Base-by-base conservation (phyloP, 2,888 invertebrate genomes). In the Trichopoda pennipes region DNA sequence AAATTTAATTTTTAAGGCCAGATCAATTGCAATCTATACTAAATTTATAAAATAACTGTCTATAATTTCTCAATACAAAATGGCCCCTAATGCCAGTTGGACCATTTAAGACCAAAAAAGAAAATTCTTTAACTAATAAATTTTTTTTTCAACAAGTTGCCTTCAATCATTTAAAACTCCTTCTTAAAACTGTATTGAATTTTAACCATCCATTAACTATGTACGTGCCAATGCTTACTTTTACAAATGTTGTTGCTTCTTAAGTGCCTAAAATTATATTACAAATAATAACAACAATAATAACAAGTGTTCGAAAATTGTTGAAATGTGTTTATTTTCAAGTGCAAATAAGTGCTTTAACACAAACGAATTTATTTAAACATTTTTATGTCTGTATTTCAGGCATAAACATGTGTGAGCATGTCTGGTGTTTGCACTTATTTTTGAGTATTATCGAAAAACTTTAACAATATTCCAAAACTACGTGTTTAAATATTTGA, bases 371-470 rank as follows among this genome's bases (percentile, higher is more conserved):
- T 19, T 38, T 35, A 53, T 32, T 35, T 28, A 61, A 63, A 73
- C 44, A 63, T 28, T 51, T 63, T 42, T 32, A 55, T 35, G 44
- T 47, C 49, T 64, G 56, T 32, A 55, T 35, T 35, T 47, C 49
- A 70, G 56, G 56, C 61, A 72, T 58, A 64, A 68, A 61, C 56
- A 75, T 68, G 51, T 77, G 28, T 63, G 56, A 56, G 66, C 60
- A 35, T 61, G 55, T 69, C 44, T 66, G 32, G 42, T 53, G 53
- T 61, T 69, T 87, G 86, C 87, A 88, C 86, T 88, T 87, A 85
- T 86, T 88, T 88, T 88, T 86, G 88, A 89, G 88, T 89, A 87
- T 88, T 88, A 88, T 88, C 89, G 89, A 87, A 86, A 88, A 88
- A 88, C 87, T 88, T 88, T 88, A 86, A 85, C 87, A 87, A 89